These are phyloP conservation scores for Lateolabrax maculatus DNA, from an alignment of 2,797 vertebrate genomes.

Conservation along the genomic window DNA sequence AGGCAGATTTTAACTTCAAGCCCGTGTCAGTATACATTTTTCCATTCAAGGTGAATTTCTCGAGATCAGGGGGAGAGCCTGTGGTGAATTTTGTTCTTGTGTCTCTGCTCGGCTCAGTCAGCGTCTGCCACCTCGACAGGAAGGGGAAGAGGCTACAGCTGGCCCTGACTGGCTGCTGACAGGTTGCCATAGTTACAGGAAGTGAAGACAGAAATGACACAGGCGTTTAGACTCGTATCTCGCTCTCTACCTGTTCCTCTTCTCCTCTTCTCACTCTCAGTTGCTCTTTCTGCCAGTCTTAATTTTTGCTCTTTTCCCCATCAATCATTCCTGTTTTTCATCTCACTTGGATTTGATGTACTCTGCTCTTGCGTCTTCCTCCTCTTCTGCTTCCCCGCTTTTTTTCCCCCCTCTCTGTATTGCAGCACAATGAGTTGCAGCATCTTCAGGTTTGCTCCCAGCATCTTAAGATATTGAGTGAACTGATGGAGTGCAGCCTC, in stretches of 20 bases:
- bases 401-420: conserved; percentile 46
- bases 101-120: conserved; percentile 66
- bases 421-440: conserved; percentile 68
- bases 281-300: conserved; percentile 62
- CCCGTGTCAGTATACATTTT: conserved; percentile 8
- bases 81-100: conserved; percentile 53
- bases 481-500: conserved; percentile 54
- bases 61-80: conserved; percentile 22
- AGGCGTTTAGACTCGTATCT: conserved; percentile 70
- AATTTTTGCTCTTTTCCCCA: conserved; percentile 46
- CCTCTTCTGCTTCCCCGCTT: background rate
- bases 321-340: conserved; percentile 35
- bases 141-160: conserved; percentile 86
- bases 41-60: conserved; percentile 42
- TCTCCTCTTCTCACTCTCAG: conserved; percentile 63
- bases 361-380: conserved; percentile 17
- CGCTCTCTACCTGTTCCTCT: conserved; percentile 72
- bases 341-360: conserved; percentile 34
- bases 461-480: conserved; percentile 67
- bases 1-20: conserved; percentile 35
- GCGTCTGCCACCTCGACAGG: conserved; percentile 82
- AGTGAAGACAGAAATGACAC: conserved; percentile 85
- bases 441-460: conserved; percentile 68
- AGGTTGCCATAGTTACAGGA: conserved; percentile 88
- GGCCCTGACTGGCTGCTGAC: conserved; percentile 84